Base-by-base conservation (phyloP, 2,797 vertebrate species). In the Cryptoblepharus egeriae region DNA sequence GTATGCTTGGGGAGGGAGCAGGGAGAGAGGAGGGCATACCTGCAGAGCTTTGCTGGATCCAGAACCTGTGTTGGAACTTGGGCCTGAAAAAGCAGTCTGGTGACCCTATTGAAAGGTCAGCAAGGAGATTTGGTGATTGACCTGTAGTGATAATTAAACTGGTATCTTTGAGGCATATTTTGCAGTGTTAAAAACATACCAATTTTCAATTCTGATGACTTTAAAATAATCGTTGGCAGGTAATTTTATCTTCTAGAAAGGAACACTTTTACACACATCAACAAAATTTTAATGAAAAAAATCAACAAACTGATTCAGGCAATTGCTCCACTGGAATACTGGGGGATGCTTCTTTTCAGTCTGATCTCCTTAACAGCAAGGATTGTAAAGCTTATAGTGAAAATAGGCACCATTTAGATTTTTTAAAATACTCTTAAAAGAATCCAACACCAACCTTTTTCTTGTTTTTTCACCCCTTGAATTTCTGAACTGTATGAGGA, bases 391-490 rank as follows among this genome's bases (percentile, higher is more conserved):
- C 52, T 75, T 49, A 72, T 30, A 87, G 80, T 80, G 42, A 61
- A 49, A 2, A 8, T 18, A 74, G 60, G 26, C 55, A 82, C 26
- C 85, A 84, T 87, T 28, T 68, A 52, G 69, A 75, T 81, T 63
- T 87, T 70, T 15, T 16, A 76, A 90, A 74, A 72, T 2, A 75
- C 88, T 42, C 81, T 77, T n/a, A 83, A 79, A 68, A 88, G 82
- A 79, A 75, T 60, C 13, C 49, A 7, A 2, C 57, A 24, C 22
- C 18, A 39, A 32, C 26, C 75, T 61, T 55, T 69, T 89, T 85
- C 32, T 58, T 84, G 20, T 65, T 81, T 76, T 73, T 88, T 52
- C 90, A 57, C 75, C 30, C 37, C 65, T 81, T 7, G 1, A 77
- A 5, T 37, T 2, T 57, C 76, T 0, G 83, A 77, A 70, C 85